phyloP scores from a whole-genome alignment of 2,888 invertebrate genomes.

The Ochropleura leucogaster region DNA sequence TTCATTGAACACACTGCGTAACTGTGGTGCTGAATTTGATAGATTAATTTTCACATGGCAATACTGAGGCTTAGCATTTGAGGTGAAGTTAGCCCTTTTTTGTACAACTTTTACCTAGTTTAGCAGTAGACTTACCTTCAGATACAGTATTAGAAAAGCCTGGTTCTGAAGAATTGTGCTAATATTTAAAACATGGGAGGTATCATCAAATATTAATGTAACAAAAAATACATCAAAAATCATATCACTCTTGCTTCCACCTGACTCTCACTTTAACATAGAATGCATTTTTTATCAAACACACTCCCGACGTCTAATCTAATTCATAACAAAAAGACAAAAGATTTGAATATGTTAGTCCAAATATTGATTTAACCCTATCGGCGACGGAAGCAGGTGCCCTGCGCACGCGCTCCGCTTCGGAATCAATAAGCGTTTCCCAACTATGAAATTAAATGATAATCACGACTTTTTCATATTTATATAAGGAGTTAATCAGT shows the following conservation, averaged over 20 bases:
- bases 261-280: constrained; percentile 35
- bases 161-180: background rate
- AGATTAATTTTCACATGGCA: background rate
- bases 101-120: background rate
- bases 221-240: background rate
- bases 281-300: constrained; percentile 57
- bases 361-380: constrained; percentile 91
- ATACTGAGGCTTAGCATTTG: background rate
- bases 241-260: constrained; percentile 25
- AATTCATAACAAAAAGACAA: constrained; percentile 79
- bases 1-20: background rate
- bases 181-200: background rate
- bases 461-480: constrained; percentile 88
- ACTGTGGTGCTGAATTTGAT: background rate
- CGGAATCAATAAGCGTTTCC: constrained; percentile 87
- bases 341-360: constrained; percentile 86
- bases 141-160: background rate
- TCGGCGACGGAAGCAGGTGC: constrained; percentile 89
- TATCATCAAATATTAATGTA: background rate
- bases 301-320: constrained; percentile 64
- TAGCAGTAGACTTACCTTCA: background rate
- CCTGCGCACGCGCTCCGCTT: constrained; percentile 82
- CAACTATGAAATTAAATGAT: constrained; percentile 91
- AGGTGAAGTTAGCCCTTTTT: background rate
- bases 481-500: constrained; percentile 87